phyloP scores from a whole-genome alignment of 2,888 invertebrate species.

The Dolichomitus sp. region DNA sequence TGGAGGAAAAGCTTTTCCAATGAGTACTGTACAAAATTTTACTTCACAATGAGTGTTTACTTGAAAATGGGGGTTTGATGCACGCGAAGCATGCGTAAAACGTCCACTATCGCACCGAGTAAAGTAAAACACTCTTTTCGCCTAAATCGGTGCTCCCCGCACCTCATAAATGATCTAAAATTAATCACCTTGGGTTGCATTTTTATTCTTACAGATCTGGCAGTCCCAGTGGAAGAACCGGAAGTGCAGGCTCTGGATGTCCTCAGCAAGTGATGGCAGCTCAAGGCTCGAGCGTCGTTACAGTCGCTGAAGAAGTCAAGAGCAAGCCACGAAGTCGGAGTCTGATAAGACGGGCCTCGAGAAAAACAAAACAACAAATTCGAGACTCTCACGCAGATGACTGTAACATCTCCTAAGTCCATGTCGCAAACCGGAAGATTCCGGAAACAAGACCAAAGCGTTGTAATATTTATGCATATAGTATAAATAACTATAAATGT shows the following conservation, averaged over 20 bases:
- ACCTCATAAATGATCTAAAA: neutral
- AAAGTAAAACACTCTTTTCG: no score
- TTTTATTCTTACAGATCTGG: conserved; percentile 76
- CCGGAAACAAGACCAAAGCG: conserved; percentile 16
- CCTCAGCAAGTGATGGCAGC: conserved; percentile 80
- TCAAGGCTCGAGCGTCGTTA: conserved; percentile 82
- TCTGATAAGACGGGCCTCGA: conserved; percentile 92
- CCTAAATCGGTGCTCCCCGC: no score
- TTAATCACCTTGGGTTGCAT: neutral
- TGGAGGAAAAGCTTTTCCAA: no score
- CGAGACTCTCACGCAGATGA: conserved; percentile 91
- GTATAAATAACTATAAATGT: conserved; percentile 34
- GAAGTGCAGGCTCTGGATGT: conserved; percentile 80
- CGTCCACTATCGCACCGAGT: no score
- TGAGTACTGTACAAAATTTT: no score
- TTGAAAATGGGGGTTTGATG: no score
- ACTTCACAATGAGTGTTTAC: no score
- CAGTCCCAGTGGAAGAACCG: conserved; percentile 80
- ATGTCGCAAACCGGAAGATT: conserved; percentile 25
- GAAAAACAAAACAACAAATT: conserved; percentile 93
- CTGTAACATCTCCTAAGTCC: conserved; percentile 90
- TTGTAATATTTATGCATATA: conserved; percentile 33
- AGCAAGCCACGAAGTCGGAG: conserved; percentile 91
- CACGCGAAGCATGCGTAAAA: no score
- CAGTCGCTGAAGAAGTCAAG: conserved; percentile 86